phyloP scores from a whole-genome alignment of 1,140 invertebrate genomes.

The Scaptomyza hsui region DNA sequence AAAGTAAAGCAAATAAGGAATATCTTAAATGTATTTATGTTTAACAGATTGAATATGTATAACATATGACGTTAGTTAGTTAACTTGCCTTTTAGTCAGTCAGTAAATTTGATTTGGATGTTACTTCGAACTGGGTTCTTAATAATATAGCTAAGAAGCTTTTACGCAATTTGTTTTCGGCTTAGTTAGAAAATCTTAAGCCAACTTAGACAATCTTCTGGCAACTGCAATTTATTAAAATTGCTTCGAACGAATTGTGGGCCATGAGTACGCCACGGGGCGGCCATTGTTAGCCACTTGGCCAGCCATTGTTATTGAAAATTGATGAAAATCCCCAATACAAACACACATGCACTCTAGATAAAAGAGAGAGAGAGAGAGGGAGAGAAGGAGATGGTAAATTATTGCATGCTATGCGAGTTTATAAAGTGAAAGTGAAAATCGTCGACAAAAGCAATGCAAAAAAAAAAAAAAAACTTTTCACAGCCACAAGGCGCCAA shows the following conservation, averaged over 20 bases:
- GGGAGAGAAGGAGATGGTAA: conserved; percentile 18
- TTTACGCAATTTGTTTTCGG: no score
- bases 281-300: conserved; percentile 45
- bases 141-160: no score
- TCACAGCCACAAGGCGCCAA: conserved; percentile 6
- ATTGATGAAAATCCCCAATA: conserved; percentile 65
- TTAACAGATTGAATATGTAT: no score
- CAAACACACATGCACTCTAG: not conserved
- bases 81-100: no score
- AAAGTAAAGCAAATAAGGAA: no score
- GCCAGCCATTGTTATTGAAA: conserved; percentile 66
- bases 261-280: conserved; percentile 57
- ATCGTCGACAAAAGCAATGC: conserved; percentile 31
- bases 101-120: no score
- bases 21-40: no score
- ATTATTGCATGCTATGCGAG: conserved; percentile 58
- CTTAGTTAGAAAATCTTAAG: not conserved
- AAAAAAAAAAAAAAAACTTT: conserved; percentile 9
- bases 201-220: conserved; percentile 5
- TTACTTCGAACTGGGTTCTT: no score
- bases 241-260: conserved; percentile 54
- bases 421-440: conserved; percentile 66
- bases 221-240: conserved; percentile 63
- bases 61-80: no score
- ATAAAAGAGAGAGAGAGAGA: conserved; percentile 33